Evolutionary conservation across 2,797 vertebrate genomes (phyloP).

Genomic region (Anas bernieri): DNA sequence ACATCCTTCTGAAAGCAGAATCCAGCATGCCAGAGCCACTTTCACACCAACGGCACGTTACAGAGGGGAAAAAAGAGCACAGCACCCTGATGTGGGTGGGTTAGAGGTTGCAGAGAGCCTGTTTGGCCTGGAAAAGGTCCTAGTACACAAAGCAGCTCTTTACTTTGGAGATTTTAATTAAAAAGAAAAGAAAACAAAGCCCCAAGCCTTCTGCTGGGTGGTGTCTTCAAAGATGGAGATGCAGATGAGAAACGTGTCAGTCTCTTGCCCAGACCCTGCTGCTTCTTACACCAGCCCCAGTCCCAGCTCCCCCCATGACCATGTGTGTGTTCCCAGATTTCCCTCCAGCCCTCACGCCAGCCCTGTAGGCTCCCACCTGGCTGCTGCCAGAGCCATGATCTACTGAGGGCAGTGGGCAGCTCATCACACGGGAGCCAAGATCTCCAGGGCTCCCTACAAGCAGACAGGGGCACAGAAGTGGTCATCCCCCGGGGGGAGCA

Average conservation of each 20-base stretch:
- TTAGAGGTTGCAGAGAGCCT: not conserved
- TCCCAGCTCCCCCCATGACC: not conserved
- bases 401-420: not conserved
- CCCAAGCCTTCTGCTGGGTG: not conserved
- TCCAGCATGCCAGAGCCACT: not conserved
- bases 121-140: not conserved
- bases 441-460: not conserved
- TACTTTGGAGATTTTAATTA: not conserved
- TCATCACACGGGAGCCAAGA: fast-evolving
- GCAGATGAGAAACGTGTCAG: not conserved
- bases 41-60: fast-evolving
- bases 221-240: not conserved
- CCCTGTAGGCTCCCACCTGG: not conserved
- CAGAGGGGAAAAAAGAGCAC: not conserved
- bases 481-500: not conserved
- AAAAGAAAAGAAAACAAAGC: not conserved
- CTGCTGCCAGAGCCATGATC: fast-evolving
- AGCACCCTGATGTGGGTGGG: not conserved
- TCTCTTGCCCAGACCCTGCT: not conserved
- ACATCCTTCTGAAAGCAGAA: not conserved
- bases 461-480: not conserved
- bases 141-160: not conserved
- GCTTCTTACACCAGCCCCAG: not conserved
- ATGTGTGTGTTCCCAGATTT: not conserved
- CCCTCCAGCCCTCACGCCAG: not conserved